These are phyloP conservation scores for Eupeodes luniger DNA, from an alignment of 2,888 invertebrate species.

Conservation along the genomic window DNA sequence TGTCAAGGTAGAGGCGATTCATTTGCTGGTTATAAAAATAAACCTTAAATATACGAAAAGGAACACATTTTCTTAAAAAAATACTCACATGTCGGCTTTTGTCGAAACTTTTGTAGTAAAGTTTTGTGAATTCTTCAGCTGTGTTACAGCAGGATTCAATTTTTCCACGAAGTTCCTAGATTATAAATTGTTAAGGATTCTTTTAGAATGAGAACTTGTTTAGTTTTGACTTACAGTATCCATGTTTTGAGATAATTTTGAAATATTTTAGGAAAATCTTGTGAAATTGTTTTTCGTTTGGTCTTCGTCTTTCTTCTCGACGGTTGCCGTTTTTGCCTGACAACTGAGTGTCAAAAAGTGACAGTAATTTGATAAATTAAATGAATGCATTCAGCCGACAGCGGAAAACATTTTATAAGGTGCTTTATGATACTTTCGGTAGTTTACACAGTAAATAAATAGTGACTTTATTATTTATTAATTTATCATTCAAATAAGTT, in stretches of 20 bases:
- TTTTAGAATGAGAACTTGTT: conserved; percentile 32
- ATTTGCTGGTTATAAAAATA: conserved; percentile 86
- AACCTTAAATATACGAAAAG: neutral
- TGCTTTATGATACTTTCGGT: neutral
- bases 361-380: neutral
- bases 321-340: neutral
- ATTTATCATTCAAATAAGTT: too few species aligned
- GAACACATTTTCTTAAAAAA: neutral
- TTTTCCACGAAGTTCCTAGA: conserved; percentile 87
- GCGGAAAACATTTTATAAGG: neutral
- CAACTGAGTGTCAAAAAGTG: neutral
- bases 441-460: too few species aligned
- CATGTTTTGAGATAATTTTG: conserved; percentile 44
- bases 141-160: conserved; percentile 93
- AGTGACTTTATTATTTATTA: too few species aligned
- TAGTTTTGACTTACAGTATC: conserved; percentile 55
- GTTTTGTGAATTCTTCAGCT: conserved; percentile 94
- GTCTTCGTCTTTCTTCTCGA: neutral
- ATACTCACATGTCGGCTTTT: conserved; percentile 91
- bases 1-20: conserved; percentile 92
- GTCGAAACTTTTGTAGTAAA: conserved; percentile 95
- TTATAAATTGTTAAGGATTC: conserved; percentile 62
- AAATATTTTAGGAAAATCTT: neutral
- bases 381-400: conserved; percentile 1
- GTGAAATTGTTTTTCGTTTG: neutral